Base-by-base conservation (phyloP, 2,888 invertebrate species). In the Glyphotaelius pellucidus region DNA sequence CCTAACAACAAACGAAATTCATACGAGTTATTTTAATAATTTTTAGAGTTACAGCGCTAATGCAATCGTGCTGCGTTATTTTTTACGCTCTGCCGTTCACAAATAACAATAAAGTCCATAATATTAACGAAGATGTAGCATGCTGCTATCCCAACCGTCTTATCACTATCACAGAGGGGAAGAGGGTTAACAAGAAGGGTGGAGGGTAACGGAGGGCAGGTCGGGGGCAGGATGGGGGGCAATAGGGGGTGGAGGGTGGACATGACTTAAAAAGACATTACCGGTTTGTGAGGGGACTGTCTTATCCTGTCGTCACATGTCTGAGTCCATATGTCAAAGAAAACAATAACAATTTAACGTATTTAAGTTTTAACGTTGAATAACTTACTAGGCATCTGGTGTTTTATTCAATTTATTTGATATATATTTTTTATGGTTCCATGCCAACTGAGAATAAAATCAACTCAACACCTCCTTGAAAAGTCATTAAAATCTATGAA, bases 121-220 rank as follows among this genome's bases (percentile, higher is more conserved):
- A 67, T 67, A 67, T 67, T 67, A 67, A 67, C 67, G 25, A 67
- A 67, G 67, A 86, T 86, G 88, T 35, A 52, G 32, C 67, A 35
- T 67, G 32, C 19, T 88, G 25, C 79, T 52, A 32, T 35, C 32
- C 52, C 52, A 86, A 88, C 52, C 67, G 52, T 88, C 88, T 88
- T 88, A 88, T 88, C 88, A 47, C 31, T 25, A 47, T 30, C 52
- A 19, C 87, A 67, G 67, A 67, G 67, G 67, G 67, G 9, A n/a
- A 25, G 67, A 67, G 25, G 67, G 67, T 67, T 19, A 67, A 67
- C n/a, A 25, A 9, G 9, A 9, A 67, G 25, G 25, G 52, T 67
- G 52, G 47, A 15, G 12, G 47, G 47, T 2, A 11, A 47, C 47
- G 52, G 15, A 67, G 52, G 52, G 52, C 4, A 67, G 19, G 67